Base-by-base conservation (phyloP, 2,113 vertebrate genomes). In the Mastomys natalensis region DNA sequence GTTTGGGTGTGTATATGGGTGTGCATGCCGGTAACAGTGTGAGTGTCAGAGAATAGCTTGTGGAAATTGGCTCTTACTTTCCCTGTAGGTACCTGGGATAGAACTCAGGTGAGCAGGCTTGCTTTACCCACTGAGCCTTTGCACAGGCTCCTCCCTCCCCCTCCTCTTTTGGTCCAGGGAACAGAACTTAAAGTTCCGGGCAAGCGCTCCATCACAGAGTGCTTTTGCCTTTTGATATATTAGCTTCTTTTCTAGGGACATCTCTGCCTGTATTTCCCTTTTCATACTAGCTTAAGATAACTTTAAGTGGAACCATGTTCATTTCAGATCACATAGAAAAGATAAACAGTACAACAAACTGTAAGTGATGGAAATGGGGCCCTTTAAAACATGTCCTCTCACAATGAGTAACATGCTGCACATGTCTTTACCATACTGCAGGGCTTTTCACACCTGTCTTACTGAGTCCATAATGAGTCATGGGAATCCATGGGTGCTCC, bases 291-390 rank as follows among this genome's bases (percentile, higher is more conserved):
- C 17, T 89, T 89, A 74, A 72, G 86, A 93, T 22, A 58, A n/a
- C 89, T 95, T 90, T 64, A 76, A 87, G 93, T 72, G 29, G 86
- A 95, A 62, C 81, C 9, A 15, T 84, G 45, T 90, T 89, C 31
- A 81, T 84, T 95, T 87, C 68, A 45, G 62, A 91, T 55, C 66
- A 45, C 37, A 58, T 3, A 94, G 81, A 81, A 94, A 85, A 84
- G 24, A 74, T 51, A 64, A 55, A 45, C 51, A 68, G 5, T 68
- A 22, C 64, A 77, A 34, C 22, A 88, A 31, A 43, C 21, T 91
- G 16, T 64, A 29, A 90, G 45, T 77, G 90, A 60, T 40, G 22
- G 74, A 43, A 86, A 86, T 15, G 22, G 15, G 31, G 55, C 74
- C 43, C 64, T 90, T 95, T 89, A 60, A 95, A 87, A 76, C 43